Evolutionary conservation across 2,888 invertebrate genomes (phyloP).

Genomic region (Leptopterna dolabrata): DNA sequence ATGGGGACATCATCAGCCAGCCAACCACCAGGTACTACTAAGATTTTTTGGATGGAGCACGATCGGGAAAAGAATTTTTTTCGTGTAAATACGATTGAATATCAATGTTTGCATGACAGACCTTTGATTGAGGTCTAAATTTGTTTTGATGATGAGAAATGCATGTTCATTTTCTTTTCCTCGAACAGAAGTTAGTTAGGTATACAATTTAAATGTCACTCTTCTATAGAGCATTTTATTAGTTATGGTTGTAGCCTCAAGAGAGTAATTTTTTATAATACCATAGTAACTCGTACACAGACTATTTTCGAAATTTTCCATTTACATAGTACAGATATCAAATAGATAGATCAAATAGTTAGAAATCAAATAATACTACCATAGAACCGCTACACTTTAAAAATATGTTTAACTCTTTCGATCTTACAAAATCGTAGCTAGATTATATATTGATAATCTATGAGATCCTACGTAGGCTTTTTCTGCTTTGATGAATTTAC

Average conservation of each 20-base stretch:
- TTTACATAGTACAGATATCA: no score
- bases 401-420: no score
- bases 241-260: background rate
- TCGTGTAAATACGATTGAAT: background rate
- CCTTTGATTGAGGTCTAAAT: background rate
- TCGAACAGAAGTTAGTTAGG: background rate
- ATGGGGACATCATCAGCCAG: background rate
- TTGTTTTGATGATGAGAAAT: background rate
- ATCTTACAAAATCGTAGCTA: no score
- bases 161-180: background rate
- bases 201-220: background rate
- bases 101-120: background rate
- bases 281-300: background rate
- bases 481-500: no score
- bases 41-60: conserved; percentile 25
- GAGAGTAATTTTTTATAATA: background rate
- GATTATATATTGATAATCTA: no score
- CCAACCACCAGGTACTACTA: background rate
- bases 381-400: no score
- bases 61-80: background rate
- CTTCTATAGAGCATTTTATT: background rate
- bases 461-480: no score
- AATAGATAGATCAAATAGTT: no score
- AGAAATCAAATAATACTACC: no score
- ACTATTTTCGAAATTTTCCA: background rate